Percentiles rank a stretch among this genome's conserved stretches.
phyloP scores from a whole-genome alignment of 2,113 vertebrate genomes.

The Seriola rivoliana region DNA sequence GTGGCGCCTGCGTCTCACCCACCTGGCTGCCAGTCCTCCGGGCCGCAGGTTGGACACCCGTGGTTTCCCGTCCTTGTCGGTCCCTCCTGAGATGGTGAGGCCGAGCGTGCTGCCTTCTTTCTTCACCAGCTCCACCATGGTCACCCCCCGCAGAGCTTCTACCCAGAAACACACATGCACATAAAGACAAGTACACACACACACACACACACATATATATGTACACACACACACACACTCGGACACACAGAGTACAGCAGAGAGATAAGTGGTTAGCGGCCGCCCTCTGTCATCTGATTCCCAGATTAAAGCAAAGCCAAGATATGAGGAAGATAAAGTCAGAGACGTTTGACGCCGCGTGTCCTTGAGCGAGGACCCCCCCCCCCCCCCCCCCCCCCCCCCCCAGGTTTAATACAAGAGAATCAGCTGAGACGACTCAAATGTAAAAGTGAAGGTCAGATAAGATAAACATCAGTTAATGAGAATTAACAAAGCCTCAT shows the following conservation, averaged over 20 bases:
- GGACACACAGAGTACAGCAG: constrained; percentile 44
- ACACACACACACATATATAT: constrained; percentile 29
- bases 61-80: constrained; percentile 97
- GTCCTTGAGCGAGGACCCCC: constrained; percentile 20
- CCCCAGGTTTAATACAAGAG: too few species aligned
- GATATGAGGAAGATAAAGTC: constrained; percentile 9
- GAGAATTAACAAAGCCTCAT: constrained; percentile 11
- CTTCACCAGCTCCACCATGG: constrained; percentile 95
- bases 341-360: neutral
- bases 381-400: too few species aligned
- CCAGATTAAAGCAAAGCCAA: constrained; percentile 24
- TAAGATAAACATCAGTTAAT: constrained; percentile 28
- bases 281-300: constrained; percentile 7
- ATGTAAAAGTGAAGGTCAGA: constrained; percentile 34
- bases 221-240: constrained; percentile 31
- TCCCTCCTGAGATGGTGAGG: constrained; percentile 97
- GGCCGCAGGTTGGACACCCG: constrained; percentile 95
- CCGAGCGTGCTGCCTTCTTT: constrained; percentile 97
- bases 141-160: constrained; percentile 97
- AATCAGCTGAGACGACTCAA: constrained; percentile 32
- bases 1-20: neutral
- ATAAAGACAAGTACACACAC: constrained; percentile 47
- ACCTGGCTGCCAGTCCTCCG: constrained; percentile 90
- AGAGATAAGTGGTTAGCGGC: constrained; percentile 51
- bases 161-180: constrained; percentile 76